Base-by-base conservation (phyloP, 2,113 vertebrate species). In the Danionella cerebrum region DNA sequence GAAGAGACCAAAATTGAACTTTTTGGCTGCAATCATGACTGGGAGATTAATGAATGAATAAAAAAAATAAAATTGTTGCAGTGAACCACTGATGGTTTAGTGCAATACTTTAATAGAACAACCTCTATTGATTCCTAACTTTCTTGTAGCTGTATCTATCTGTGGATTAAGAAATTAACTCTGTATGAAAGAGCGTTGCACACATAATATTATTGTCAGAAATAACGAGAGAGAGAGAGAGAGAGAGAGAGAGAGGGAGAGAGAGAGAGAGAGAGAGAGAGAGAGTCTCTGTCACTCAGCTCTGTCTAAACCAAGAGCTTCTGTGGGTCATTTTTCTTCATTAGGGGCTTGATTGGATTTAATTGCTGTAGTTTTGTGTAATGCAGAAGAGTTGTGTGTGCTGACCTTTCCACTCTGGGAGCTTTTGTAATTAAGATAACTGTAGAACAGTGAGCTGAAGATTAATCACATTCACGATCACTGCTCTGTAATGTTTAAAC, bases 381-480 rank as follows among this genome's bases (percentile, higher is more conserved):
- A 48, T 66, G 44, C 36, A 42, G 48, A 27, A 38, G 73, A 27
- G n/a, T 67, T 53, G 64, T 12, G 36, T 33, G 39, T 36, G 50
- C 39, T 67, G 69, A 69, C 74, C 65, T 67, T 67, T 10, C 18
- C 60, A 59, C n/a, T 38, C 39, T 35, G 41, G 67, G 74, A 54
- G 54, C 58, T 62, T 51, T 66, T 52, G 70, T 77, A 70, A 79
- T 79, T 76, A 75, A 69, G 69, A 58, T 75, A 70, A 77, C 71
- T 70, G 72, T 67, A 70, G 42, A 66, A 59, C 65, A 50, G 57
- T 36, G 41, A 35, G 36, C 47, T 22, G 6, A 69, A 53, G 64
- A 76, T 71, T 66, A 62, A 72, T 73, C 64, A 21, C 59, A 21
- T 65, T 47, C 58, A 11, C n/a, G 57, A 58, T 58, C 57, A 25